A percentile compares a stretch with the other conserved stretches of the same genome.
Conservation (phyloP, 2,888 invertebrate species). For the Trichopoda pennipes region DNA sequence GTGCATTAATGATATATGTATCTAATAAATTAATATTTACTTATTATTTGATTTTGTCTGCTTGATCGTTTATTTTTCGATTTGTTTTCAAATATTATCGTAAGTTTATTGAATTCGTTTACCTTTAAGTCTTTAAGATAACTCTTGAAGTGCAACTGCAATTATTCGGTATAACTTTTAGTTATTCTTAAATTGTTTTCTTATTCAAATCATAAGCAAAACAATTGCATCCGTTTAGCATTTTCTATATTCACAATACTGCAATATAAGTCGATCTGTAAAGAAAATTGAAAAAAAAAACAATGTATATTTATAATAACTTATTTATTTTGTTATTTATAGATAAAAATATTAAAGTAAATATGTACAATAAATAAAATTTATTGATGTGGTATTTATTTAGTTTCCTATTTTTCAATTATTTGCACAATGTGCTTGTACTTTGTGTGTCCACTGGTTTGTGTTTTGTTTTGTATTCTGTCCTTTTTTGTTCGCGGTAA, state of each 20-base stretch:
- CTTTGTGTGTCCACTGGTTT: slow-evolving; percentile 13
- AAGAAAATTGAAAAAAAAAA: neutral
- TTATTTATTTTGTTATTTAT: neutral
- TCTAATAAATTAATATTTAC: no score
- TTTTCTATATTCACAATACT: neutral
- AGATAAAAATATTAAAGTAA: neutral
- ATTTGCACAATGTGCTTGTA: slow-evolving; percentile 9
- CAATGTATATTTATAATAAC: neutral
- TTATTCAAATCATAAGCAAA: neutral
- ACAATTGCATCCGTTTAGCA: neutral
- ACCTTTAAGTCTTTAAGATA: neutral
- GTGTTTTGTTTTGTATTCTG: slow-evolving; percentile 29
- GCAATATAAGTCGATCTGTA: neutral
- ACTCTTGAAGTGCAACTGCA: neutral
- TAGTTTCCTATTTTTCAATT: neutral
- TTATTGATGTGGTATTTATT: slow-evolving; percentile 7
- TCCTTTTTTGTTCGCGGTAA: slow-evolving; percentile 22
- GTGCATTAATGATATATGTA: slow-evolving; percentile 24
- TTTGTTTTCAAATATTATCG: neutral
- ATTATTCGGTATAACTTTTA: neutral
- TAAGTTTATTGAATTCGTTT: neutral
- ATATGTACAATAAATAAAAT: neutral
- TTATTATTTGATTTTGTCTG: no score
- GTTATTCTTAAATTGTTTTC: neutral
- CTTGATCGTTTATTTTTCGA: neutral